Evolutionary conservation across 2,113 vertebrate species (phyloP).

Genomic region (Haliaeetus leucogaster): DNA sequence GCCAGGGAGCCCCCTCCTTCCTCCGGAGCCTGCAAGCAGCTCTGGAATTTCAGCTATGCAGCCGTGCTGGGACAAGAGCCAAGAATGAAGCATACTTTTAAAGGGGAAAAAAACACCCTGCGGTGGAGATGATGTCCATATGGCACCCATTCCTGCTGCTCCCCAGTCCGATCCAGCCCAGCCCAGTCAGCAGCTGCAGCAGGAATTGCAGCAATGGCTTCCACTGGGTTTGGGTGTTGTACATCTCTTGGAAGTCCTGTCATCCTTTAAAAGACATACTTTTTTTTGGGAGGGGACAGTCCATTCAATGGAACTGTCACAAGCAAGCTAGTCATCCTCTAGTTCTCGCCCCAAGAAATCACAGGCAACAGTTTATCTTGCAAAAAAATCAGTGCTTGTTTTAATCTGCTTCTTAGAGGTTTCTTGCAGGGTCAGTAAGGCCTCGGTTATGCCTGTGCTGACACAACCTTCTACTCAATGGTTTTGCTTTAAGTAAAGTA

Average conservation of each 20-base stretch:
- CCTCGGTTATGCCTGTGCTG: background rate
- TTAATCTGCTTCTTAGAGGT: background rate
- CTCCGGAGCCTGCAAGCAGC: constrained; percentile 11
- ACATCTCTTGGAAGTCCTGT: background rate
- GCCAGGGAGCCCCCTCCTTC: constrained; percentile 3
- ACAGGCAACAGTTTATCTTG: constrained; percentile 17
- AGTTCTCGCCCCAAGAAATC: background rate
- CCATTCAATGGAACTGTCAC: background rate
- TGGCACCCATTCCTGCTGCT: constrained; percentile 44
- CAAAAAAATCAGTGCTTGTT: constrained; percentile 2
- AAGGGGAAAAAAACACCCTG: constrained; percentile 38
- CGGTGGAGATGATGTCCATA: constrained; percentile 66
- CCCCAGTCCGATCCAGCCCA: background rate
- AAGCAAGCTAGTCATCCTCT: background rate
- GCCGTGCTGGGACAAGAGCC: constrained; percentile 65
- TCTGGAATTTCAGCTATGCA: constrained; percentile 73
- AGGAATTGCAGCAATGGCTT: background rate
- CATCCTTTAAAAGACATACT: background rate
- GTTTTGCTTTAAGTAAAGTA: background rate
- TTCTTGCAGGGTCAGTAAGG: background rate
- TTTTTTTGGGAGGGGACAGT: background rate
- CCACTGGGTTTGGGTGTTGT: background rate
- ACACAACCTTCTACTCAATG: background rate
- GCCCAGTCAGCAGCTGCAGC: background rate
- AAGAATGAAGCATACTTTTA: constrained; percentile 38